These are phyloP conservation scores for Marcusenius ussheri DNA, from an alignment of 2,113 vertebrate species.

Conservation along the genomic window DNA sequence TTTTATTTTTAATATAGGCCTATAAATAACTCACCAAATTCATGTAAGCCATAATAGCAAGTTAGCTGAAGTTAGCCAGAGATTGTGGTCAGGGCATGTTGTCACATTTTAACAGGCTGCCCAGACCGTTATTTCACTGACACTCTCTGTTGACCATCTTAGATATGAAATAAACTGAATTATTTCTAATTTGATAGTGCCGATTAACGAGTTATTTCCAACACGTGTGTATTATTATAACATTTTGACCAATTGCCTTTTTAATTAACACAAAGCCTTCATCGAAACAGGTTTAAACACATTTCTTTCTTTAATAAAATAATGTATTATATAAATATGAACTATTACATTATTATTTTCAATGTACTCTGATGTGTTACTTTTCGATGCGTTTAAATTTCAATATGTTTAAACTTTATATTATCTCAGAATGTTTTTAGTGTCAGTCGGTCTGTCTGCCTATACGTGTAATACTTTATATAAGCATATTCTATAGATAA, in stretches of 20 bases:
- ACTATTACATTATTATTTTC: neutral
- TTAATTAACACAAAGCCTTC: neutral
- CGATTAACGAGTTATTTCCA: neutral
- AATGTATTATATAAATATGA: neutral
- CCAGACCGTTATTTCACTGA: neutral
- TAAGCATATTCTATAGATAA: neutral
- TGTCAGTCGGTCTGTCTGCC: neutral
- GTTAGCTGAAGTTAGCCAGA: neutral
- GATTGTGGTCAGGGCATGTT: neutral
- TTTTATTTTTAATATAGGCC: neutral
- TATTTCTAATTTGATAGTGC: neutral
- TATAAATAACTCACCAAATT: neutral
- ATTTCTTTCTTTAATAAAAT: neutral
- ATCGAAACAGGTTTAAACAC: neutral
- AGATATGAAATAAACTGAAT: neutral
- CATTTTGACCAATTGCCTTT: neutral
- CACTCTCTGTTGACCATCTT: neutral
- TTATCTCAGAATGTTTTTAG: too few relatives aligned
- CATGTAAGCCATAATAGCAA: neutral
- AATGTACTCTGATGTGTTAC: neutral
- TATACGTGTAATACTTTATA: neutral
- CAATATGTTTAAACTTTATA: neutral
- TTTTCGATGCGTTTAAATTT: neutral
- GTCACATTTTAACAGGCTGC: neutral
- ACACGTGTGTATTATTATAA: neutral